phyloP scores from a whole-genome alignment of 1,140 invertebrate species.

The Cyclargus thomasi region DNA sequence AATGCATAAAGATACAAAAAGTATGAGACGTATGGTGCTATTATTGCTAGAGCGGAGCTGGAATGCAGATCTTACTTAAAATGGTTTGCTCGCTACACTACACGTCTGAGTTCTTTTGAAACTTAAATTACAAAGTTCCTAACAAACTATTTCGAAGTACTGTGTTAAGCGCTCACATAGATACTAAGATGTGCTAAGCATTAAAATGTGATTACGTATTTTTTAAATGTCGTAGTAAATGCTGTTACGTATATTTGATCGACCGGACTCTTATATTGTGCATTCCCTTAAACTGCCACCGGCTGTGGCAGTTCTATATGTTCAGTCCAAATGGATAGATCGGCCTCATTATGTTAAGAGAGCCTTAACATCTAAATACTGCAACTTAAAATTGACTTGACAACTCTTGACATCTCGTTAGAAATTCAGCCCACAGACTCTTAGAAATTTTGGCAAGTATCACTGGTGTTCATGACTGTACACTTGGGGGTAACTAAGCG shows the following conservation, averaged over 20 bases:
- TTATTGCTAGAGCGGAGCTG: not conserved
- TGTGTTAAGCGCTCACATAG: not conserved
- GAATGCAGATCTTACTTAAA: conserved; percentile 1
- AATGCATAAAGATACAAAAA: not conserved
- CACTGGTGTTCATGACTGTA: conserved; percentile 24
- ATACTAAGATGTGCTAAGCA: not conserved
- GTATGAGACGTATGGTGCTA: not conserved
- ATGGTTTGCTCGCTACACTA: not conserved
- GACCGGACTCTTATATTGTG: no score
- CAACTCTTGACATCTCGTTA: not conserved
- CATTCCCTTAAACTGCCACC: no score
- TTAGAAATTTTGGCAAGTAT: not conserved
- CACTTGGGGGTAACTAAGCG: conserved; percentile 24
- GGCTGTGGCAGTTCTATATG: no score
- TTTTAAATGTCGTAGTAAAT: no score
- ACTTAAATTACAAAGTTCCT: conserved; percentile 1
- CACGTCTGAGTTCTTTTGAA: not conserved
- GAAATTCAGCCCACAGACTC: no score
- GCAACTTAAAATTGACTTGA: not conserved
- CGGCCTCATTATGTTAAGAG: no score
- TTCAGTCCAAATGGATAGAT: no score
- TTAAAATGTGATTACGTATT: no score
- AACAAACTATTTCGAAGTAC: not conserved
- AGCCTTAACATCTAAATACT: no score
- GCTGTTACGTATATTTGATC: no score